Conservation (phyloP, 2,797 vertebrate species). For the Fundulus diaphanus region DNA sequence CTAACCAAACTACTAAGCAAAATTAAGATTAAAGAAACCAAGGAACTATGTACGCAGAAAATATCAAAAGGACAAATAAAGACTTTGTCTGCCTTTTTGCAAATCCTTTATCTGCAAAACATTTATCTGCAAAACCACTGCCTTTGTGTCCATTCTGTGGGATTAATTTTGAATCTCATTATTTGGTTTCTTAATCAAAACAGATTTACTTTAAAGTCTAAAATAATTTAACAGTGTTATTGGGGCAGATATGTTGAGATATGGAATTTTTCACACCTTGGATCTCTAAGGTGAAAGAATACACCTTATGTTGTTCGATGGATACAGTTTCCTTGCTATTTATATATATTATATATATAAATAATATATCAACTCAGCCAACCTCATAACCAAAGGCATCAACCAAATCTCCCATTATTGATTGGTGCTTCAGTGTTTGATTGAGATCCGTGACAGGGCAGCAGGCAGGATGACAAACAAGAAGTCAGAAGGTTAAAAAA, state of each 20-base stretch:
- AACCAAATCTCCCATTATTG: conserved; percentile 72
- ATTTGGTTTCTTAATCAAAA: conserved; percentile 28
- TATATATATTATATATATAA: no score
- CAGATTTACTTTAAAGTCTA: conserved; percentile 26
- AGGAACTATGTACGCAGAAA: no score
- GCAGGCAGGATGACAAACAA: conserved; percentile 72
- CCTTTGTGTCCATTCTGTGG: background rate
- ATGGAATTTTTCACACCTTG: conserved; percentile 6
- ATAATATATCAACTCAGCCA: conserved; percentile 59
- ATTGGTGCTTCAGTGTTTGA: conserved; percentile 70
- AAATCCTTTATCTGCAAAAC: no score
- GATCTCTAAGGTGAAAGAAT: conserved; percentile 38
- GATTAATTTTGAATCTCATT: background rate
- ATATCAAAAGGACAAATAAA: no score
- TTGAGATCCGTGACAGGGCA: conserved; percentile 69
- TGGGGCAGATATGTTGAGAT: conserved; percentile 4
- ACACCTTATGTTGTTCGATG: conserved; percentile 29
- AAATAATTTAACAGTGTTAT: conserved; percentile 5
- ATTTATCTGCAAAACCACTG: no score
- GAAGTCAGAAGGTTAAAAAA: conserved; percentile 77
- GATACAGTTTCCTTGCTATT: conserved; percentile 58
- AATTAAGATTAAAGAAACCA: no score
- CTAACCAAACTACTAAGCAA: no score
- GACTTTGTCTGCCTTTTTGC: no score
- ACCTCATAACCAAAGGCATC: conserved; percentile 69